Evolutionary conservation across 2,888 invertebrate genomes (phyloP), one percentile per base, ranked within the genome.

Genomic region (Spialia ferax): DNA sequence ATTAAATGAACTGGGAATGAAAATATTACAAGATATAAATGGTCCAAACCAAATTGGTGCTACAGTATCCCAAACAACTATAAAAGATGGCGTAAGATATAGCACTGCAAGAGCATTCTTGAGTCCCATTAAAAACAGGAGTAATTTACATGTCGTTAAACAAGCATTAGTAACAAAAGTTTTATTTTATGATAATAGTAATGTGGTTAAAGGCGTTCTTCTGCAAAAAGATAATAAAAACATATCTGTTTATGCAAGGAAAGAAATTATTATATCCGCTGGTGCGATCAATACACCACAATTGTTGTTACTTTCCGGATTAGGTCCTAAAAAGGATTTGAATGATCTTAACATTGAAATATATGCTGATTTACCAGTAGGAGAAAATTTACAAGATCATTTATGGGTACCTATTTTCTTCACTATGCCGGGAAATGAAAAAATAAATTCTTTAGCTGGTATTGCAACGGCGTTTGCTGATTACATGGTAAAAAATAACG

Each of bases 401-500:
- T 57, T 80, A 1, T 22, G 83, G 18, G 72, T 82, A 26, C 77
- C 80, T 0, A 29, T 89, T 2, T 80, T 83, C 18, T 90, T 88
- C 20, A 83, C 84, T 1, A 69, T 86, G 50, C 84, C 82, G 35
- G 78, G 77, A 15, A 74, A 80, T 2, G 82, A 84, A 52, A 71
- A 73, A 13, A 70, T 83, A 0, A 76, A 22, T 38, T 78, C 86
- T 2, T 68, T 87, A 52, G 63, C 81, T 13, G 79, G 78, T 32
- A 78, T 92, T 38, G 66, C 83, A 1, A 75, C 81, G 0, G 84
- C 86, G 29, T 75, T 94, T 2, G 78, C 82, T 5, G 75, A 94
- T 1, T 96, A 94, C 78, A 80, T 94, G 4, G 81, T 89, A 38
- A 86, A 89, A 65, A 89, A 86, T 7, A 86, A 76, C 65, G 96